phyloP scores from a whole-genome alignment of 2,888 invertebrate species.

The Scelioninae gen. 1 region DNA sequence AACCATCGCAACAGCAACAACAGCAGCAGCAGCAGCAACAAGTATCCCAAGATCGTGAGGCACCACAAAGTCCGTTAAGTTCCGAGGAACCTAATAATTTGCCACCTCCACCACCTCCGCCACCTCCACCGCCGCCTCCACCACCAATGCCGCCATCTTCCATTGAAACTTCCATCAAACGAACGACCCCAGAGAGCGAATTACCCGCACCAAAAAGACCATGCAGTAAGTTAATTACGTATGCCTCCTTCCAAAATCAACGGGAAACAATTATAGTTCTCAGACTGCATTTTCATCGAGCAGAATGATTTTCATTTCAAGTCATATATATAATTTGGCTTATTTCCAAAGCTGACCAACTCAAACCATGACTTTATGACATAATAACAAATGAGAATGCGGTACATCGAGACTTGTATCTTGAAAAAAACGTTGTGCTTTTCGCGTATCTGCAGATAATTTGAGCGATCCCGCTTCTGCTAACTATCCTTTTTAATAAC shows the following conservation, averaged over 20 bases:
- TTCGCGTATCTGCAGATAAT: constrained; percentile 71
- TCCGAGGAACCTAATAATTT: constrained; percentile 80
- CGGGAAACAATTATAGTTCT: constrained; percentile 20
- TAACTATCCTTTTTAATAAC: constrained; percentile 72
- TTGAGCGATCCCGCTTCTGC: constrained; percentile 74
- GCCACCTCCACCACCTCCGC: constrained; percentile 80
- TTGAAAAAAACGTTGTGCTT: constrained; percentile 66
- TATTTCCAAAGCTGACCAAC: not conserved
- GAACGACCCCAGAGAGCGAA: constrained; percentile 89
- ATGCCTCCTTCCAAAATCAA: constrained; percentile 52
- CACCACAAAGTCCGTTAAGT: constrained; percentile 81
- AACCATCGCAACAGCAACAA: constrained; percentile 67
- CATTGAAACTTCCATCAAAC: constrained; percentile 86
- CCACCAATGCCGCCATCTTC: constrained; percentile 77
- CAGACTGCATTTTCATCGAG: constrained; percentile 63
- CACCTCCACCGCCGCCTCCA: constrained; percentile 78
- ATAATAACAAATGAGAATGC: constrained; percentile 66
- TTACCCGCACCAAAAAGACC: constrained; percentile 93
- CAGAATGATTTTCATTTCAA: constrained; percentile 7
- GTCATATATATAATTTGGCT: not conserved
- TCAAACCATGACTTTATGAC: too few species aligned
- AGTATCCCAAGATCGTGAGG: constrained; percentile 77
- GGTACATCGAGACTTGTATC: constrained; percentile 64
- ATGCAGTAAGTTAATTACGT: constrained; percentile 87
- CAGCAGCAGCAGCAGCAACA: constrained; percentile 76